These are phyloP conservation scores for Bicyclus anynana DNA, from an alignment of 1,140 invertebrate species.

Conservation along the genomic window DNA sequence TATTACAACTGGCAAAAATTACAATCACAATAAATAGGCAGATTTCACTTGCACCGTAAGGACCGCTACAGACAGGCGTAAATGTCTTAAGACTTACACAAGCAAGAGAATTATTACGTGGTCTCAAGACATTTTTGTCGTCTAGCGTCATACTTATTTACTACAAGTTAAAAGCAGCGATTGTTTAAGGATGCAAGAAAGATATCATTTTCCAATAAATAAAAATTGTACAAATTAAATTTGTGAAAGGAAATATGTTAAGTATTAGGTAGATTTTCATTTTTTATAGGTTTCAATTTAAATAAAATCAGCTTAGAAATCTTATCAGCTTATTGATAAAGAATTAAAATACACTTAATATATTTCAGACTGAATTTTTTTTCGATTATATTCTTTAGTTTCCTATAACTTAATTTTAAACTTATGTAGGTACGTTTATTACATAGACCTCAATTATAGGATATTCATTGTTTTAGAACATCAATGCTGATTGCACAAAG, in stretches of 20 bases:
- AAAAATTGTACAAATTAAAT: neutral
- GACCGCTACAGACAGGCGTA: constrained; percentile 8
- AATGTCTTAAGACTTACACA: constrained; percentile 14
- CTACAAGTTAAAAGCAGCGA: constrained; percentile 14
- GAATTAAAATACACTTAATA: constrained; percentile 4
- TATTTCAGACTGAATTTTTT: neutral
- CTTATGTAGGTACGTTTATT: neutral
- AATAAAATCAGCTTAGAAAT: neutral
- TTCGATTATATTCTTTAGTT: constrained; percentile 1
- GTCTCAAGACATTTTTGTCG: constrained; percentile 13
- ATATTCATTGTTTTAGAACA: neutral
- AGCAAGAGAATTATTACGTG: neutral
- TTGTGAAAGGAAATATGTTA: neutral
- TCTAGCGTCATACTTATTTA: constrained; percentile 3
- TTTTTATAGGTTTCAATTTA: too few relatives aligned
- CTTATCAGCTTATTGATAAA: neutral
- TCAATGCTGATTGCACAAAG: neutral
- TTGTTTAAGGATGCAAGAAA: constrained; percentile 14
- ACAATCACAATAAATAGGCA: too few relatives aligned
- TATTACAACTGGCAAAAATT: too few relatives aligned
- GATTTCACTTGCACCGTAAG: constrained; percentile 33
- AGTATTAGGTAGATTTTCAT: too few relatives aligned
- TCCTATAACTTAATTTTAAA: neutral
- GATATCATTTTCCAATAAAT: too few relatives aligned
- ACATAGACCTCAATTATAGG: neutral